These are phyloP conservation scores for Catamblyrhynchus diadema DNA, from an alignment of 2,797 vertebrate species.

Conservation along the genomic window DNA sequence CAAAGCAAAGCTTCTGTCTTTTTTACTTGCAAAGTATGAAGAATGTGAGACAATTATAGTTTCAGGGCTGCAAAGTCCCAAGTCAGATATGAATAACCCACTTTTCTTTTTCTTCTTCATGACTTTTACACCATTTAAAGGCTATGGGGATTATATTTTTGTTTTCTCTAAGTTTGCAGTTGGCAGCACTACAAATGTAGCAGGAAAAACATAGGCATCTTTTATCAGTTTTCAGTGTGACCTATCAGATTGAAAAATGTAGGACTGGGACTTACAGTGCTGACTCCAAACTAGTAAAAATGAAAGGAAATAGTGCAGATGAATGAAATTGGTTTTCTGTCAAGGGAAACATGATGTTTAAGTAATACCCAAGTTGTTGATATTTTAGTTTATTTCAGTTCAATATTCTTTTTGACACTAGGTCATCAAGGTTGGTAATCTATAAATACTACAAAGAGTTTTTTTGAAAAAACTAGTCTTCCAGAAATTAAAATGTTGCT, in stretches of 20 bases:
- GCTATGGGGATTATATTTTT: background rate
- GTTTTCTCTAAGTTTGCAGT: background rate
- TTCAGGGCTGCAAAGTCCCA: background rate
- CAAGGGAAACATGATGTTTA: background rate
- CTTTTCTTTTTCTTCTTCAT: background rate
- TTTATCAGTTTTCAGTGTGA: constrained; percentile 17
- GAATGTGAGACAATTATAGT: background rate
- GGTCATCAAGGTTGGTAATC: background rate
- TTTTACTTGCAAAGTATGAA: background rate
- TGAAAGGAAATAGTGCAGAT: background rate
- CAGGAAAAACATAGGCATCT: background rate
- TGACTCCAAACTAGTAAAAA: constrained; percentile 28
- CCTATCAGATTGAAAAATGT: background rate
- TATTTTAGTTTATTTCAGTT: background rate
- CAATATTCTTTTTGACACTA: background rate
- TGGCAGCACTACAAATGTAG: background rate
- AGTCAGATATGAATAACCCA: background rate
- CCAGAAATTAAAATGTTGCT: background rate
- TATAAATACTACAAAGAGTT: background rate
- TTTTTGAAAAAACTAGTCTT: background rate
- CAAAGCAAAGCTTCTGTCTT: background rate
- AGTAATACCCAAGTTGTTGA: background rate
- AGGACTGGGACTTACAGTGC: background rate
- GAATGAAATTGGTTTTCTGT: background rate
- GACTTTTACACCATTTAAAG: background rate